Percentiles rank a stretch among this genome's conserved stretches.
These are phyloP conservation scores for Ariopsis seemanni DNA, from an alignment of 2,113 vertebrate genomes.

Conservation along the genomic window DNA sequence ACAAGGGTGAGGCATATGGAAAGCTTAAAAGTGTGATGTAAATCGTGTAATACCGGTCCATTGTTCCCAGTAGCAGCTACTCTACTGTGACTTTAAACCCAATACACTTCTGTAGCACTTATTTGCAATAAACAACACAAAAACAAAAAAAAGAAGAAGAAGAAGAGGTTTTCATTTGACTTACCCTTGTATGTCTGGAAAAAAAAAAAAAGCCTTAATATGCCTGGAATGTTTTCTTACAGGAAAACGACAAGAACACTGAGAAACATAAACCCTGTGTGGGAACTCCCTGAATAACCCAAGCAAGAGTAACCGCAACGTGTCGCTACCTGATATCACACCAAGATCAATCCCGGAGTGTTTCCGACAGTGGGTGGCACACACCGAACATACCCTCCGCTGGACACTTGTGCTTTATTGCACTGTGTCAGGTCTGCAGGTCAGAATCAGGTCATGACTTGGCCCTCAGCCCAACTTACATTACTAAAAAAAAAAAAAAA, in stretches of 20 bases:
- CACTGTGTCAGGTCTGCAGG: conserved; percentile 14
- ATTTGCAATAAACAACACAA: neutral
- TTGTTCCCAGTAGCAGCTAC: neutral
- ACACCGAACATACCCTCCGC: neutral
- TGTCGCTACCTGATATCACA: conserved; percentile 1
- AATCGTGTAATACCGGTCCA: neutral
- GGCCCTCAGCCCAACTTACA: conserved; percentile 54
- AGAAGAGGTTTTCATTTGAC: neutral
- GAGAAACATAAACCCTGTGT: neutral
- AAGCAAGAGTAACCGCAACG: neutral
- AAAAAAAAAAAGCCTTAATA: neutral
- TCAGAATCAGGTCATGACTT: conserved; percentile 28
- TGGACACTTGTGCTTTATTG: conserved; percentile 29
- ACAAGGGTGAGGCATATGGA: neutral
- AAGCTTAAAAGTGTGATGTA: neutral
- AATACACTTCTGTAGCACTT: too few species aligned
- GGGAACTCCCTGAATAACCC: conserved; percentile 1
- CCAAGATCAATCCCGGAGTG: neutral
- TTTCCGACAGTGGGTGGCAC: neutral
- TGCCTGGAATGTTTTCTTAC: neutral
- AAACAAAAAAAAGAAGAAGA: too few species aligned
- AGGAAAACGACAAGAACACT: neutral
- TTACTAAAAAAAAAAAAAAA: conserved; percentile 53
- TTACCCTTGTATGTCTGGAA: neutral
- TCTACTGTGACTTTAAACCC: neutral